phyloP scores from a whole-genome alignment of 2,797 vertebrate species.

The Anniella stebbinsi region DNA sequence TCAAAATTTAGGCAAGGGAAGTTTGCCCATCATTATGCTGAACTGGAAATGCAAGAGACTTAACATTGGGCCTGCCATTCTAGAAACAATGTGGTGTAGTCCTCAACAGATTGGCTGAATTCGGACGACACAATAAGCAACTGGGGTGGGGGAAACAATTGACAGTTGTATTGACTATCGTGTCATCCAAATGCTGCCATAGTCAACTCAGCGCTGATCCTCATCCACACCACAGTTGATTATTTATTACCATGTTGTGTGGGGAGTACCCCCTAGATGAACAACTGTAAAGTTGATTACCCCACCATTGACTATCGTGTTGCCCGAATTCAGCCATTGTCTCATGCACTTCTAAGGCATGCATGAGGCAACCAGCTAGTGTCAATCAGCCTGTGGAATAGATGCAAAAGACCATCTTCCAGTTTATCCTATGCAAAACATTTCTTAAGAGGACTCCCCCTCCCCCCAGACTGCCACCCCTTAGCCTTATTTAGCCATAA shows the following conservation, averaged over 20 bases:
- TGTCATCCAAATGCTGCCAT: no score
- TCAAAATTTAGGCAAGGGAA: background rate
- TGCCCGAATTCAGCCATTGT: background rate
- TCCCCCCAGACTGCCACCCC: background rate
- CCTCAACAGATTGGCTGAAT: no score
- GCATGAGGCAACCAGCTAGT: background rate
- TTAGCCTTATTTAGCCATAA: background rate
- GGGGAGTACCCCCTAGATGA: no score
- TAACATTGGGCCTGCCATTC: background rate
- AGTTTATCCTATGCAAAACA: background rate
- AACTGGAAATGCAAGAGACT: background rate
- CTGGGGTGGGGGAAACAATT: no score
- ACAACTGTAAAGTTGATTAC: no score
- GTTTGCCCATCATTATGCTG: background rate
- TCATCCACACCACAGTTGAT: no score
- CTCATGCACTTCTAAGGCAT: background rate
- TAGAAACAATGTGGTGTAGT: background rate
- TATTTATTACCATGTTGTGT: no score
- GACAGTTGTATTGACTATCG: no score
- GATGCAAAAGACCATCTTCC: background rate
- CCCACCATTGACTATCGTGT: no score
- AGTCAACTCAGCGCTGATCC: no score
- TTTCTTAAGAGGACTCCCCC: background rate
- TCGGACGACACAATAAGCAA: no score
- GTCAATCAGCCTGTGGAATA: background rate